phyloP scores from a whole-genome alignment of 2,113 vertebrate species.

The Murina feae region DNA sequence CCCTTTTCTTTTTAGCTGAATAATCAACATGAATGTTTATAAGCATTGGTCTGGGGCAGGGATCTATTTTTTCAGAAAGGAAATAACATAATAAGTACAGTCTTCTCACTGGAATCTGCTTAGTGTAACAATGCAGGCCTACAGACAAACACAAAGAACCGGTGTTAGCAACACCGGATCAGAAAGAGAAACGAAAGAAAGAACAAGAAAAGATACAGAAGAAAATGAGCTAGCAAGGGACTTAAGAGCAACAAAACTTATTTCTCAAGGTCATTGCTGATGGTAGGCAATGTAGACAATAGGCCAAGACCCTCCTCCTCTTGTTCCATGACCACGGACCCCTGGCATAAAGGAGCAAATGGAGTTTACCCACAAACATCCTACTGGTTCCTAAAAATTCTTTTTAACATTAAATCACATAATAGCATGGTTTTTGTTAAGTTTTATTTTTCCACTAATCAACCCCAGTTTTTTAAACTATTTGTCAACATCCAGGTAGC shows the following conservation, averaged over 20 bases:
- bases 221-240: background rate
- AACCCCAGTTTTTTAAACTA: background rate
- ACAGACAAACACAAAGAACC: background rate
- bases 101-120: conserved; percentile 18
- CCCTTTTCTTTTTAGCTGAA: conserved; percentile 32
- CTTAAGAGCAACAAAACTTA: background rate
- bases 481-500: background rate
- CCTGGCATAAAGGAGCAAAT: background rate
- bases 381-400: background rate
- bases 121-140: conserved; percentile 18
- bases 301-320: background rate
- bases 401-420: background rate
- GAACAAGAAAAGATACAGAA: background rate
- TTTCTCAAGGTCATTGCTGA: background rate
- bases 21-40: conserved; percentile 42
- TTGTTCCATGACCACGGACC: background rate
- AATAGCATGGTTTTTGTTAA: background rate
- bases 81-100: conserved; percentile 27
- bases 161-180: background rate
- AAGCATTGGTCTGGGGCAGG: background rate
- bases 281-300: background rate
- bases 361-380: background rate
- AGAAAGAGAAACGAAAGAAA: background rate
- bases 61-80: conserved; percentile 30
- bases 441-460: background rate